A percentile compares a stretch with the other conserved stretches of the same genome.
These are phyloP conservation scores for Drosophila borborema DNA, from an alignment of 2,888 invertebrate genomes.

Conservation along the genomic window DNA sequence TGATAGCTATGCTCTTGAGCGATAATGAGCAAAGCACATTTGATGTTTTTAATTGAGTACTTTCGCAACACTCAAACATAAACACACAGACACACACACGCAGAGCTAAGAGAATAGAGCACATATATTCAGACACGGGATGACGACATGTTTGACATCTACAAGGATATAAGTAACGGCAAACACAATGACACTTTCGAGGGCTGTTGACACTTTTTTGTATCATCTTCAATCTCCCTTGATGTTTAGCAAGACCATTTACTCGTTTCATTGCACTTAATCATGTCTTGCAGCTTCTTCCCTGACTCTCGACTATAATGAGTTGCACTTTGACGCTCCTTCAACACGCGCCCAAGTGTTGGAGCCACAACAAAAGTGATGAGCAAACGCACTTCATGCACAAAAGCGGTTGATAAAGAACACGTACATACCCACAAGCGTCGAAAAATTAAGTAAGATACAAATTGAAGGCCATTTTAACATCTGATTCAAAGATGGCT, in stretches of 20 bases:
- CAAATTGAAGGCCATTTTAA: not conserved
- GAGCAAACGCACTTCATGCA: slow-evolving; percentile 11
- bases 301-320: slow-evolving; percentile 62
- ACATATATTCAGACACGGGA: slow-evolving; percentile 1
- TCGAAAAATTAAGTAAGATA: slow-evolving; percentile 1
- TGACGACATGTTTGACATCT: slow-evolving; percentile 42
- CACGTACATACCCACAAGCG: slow-evolving; percentile 1
- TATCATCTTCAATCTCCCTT: slow-evolving; percentile 26
- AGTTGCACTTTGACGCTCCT: slow-evolving; percentile 75
- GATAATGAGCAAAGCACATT: slow-evolving; percentile 65
- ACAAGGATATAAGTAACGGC: slow-evolving; percentile 54
- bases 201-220: slow-evolving; percentile 67
- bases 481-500: not conserved
- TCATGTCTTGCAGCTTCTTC: slow-evolving; percentile 63
- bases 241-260: slow-evolving; percentile 61
- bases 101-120: not conserved
- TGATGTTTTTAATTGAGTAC: slow-evolving; percentile 80
- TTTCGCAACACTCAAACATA: slow-evolving; percentile 63
- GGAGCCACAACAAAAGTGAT: slow-evolving; percentile 54
- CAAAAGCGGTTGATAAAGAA: slow-evolving; percentile 13
- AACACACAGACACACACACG: slow-evolving; percentile 13
- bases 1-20: slow-evolving; percentile 47
- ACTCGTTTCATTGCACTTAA: slow-evolving; percentile 80
- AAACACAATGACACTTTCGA: slow-evolving; percentile 73
- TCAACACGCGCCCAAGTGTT: slow-evolving; percentile 65